A percentile compares a stretch with the other conserved stretches of the same genome.
These are phyloP conservation scores for Onychomys leucogaster DNA, from an alignment of 2,797 vertebrate species.

Conservation along the genomic window DNA sequence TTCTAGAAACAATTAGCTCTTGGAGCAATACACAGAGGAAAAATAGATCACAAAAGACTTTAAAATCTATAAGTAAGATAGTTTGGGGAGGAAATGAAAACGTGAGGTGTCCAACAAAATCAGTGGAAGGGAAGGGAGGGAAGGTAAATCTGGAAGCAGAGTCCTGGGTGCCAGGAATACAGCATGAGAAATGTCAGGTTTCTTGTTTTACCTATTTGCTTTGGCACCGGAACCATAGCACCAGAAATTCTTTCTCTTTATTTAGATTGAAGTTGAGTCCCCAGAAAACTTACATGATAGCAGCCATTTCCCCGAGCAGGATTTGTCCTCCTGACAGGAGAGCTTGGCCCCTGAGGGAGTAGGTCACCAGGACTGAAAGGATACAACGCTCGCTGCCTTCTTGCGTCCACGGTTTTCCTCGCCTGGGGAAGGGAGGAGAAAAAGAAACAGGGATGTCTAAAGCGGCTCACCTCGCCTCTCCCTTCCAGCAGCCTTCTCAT, in stretches of 20 bases:
- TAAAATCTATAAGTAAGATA: background rate
- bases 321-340: background rate
- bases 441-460: background rate
- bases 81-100: background rate
- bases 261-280: constrained; percentile 20
- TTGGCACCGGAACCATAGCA: background rate
- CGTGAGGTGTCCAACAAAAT: background rate
- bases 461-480: background rate
- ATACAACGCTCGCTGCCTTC: background rate
- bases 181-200: background rate
- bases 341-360: background rate
- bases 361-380: background rate
- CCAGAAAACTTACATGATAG: background rate
- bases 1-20: background rate
- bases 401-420: background rate
- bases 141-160: background rate
- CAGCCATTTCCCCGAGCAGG: background rate
- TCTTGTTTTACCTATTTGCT: background rate
- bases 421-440: background rate
- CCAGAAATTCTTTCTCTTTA: background rate
- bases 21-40: background rate
- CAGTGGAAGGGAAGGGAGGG: background rate
- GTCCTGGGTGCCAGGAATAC: background rate
- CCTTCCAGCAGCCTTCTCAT: background rate
- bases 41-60: background rate